Base-by-base conservation (phyloP, 92 coral and sea anemone species). In the Phenganax marumi region DNA sequence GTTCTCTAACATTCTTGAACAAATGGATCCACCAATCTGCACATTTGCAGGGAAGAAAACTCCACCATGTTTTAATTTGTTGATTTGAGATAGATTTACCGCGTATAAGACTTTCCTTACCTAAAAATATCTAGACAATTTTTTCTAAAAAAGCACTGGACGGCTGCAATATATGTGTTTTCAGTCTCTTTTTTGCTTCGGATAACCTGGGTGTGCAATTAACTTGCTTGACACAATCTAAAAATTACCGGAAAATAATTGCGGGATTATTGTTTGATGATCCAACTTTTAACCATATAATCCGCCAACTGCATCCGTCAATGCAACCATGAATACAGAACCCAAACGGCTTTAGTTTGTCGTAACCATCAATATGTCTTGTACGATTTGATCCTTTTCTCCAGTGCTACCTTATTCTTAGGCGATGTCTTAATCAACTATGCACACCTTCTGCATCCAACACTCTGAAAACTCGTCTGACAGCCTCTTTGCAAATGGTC, bases 371-470 rank as follows among this genome's bases (percentile, higher is more conserved):
- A 33, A 68, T 48, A 48, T 68, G 74, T 50, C 74, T 23, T 19
- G 52, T 68, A 17, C 16, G 3, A 48, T 23, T 68, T 25, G 74
- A 50, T 33, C 74, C 74, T 68, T 8, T 68, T 5, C 74, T 50
- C 6, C 50, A n/a, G 24, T 68, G 39, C 53, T 13, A 26, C 21
- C 66, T 8, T 17, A 39, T 19, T 24, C 51, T 55, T 77, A 81
- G 70, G 62, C 85, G 69, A 25, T 70, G 77, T 16, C 85, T 60
- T 47, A 47, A 18, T 56, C 79, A 60, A 50, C 61, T 56, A 24
- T 81, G 75, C 24, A 81, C 79, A 43, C 85, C 69, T 11, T 55
- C 79, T 47, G 77, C 78, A 70, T 81, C 85, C 68, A 81, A 79
- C 24, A 81, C 77, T 81, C 70, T 47, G 46, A 50, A 75, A 52